Conservation (phyloP, 2,797 vertebrate species). For the Hirundo rustica region DNA sequence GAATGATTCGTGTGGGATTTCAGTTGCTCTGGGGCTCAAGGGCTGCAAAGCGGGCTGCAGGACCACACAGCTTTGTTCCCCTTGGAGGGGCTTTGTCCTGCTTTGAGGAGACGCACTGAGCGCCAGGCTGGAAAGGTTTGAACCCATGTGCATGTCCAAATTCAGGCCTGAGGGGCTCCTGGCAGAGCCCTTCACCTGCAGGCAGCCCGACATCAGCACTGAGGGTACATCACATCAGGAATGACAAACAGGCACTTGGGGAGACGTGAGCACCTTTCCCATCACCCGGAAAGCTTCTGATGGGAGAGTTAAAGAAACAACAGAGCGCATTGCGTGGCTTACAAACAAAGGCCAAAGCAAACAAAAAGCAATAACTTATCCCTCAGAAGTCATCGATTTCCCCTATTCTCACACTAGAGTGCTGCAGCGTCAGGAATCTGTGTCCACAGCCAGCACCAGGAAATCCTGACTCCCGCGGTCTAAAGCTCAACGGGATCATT, state of each 20-base stretch:
- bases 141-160: accelerated
- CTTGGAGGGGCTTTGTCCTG: background rate
- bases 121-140: background rate
- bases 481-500: background rate
- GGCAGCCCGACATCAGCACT: accelerated
- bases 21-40: background rate
- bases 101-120: background rate
- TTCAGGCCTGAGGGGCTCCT: background rate
- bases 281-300: background rate
- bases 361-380: conserved; percentile 54
- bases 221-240: background rate
- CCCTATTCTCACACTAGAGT: conserved; percentile 44
- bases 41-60: background rate
- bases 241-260: background rate
- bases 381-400: conserved; percentile 42
- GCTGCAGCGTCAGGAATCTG: conserved; percentile 38
- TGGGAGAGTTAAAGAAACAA: background rate
- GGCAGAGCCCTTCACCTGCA: background rate
- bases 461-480: conserved; percentile 31
- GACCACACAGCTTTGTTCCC: background rate
- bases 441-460: conserved; percentile 13
- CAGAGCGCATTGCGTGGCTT: background rate
- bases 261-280: background rate
- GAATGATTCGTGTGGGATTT: conserved; percentile 9
- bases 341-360: conserved; percentile 55